Base-by-base conservation (phyloP, 2,888 invertebrate species). In the Chloromyia formosa region DNA sequence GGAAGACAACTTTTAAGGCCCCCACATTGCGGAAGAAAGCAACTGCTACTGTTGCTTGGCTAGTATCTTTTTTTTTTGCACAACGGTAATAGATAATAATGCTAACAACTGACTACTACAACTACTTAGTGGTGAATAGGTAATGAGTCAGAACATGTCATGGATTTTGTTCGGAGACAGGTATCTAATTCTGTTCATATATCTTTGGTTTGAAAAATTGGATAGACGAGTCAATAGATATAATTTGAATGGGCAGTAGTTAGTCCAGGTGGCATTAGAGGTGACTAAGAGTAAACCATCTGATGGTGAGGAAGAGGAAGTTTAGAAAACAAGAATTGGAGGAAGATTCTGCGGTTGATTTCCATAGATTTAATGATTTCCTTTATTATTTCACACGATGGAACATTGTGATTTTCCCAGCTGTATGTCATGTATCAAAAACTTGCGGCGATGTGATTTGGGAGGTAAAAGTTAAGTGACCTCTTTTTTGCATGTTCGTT, bases 1-100 rank as follows among this genome's bases (percentile, higher is more conserved):
- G 14, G 5, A 54, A 35, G 69, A 35, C 16, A 14, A 5, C n/a
- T 56, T 69, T 56, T 14, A 12, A 12, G 16, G 35, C 66, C 22
- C 49, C 42, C 4, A 49, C 16, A 49, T 66, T 56, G 71, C 71
- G 71, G 71, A 71, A 71, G 71, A 49, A 68, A 68, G 66, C 22
- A 35, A 58, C 23, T 23, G 56, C 40, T 71, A 40, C 56, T 66
- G 45, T 10, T 40, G 40, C 23, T 62, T 62, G 12, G 27, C 27
- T 7, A 35, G 27, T 35, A 35, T 35, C 27, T 35, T 35, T 35
- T 35, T 20, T 45, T 71, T 71, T 58, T 71, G 71, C 71, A 58
- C 71, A 71, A 71, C 71, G 71, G 71, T 71, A 56, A 66, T 71
- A 71, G 35, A 71, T 71, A 56, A 71, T 71, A 71, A 69, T 69